Evolutionary conservation across 2,113 vertebrate species (phyloP).

Genomic region (Phodopus roborovskii): DNA sequence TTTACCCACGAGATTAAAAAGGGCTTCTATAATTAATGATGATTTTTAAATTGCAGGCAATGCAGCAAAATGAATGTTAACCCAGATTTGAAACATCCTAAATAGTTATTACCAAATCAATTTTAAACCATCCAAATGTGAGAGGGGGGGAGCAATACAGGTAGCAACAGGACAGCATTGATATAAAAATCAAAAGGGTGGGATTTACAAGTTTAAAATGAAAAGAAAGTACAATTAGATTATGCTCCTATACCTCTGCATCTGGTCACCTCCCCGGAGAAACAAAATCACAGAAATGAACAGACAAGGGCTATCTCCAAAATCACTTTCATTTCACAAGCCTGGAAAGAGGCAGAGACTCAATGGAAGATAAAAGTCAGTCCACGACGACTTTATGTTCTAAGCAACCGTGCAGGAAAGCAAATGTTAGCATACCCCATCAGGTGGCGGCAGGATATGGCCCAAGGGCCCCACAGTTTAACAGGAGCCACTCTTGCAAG

Average conservation of each 20-base stretch:
- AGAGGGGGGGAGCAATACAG: neutral
- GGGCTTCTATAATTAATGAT: slow-evolving; percentile 75
- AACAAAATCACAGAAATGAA: slow-evolving; percentile 26
- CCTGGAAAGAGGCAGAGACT: neutral
- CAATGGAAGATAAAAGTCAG: slow-evolving; percentile 26
- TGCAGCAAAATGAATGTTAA: slow-evolving; percentile 76
- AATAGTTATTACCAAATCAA: slow-evolving; percentile 74
- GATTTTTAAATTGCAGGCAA: slow-evolving; percentile 77
- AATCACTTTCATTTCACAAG: slow-evolving; percentile 45
- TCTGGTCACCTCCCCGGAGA: neutral
- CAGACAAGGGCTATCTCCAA: slow-evolving; percentile 14
- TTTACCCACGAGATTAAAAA: slow-evolving; percentile 57
- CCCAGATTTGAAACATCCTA: slow-evolving; percentile 66
- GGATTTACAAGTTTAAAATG: slow-evolving; percentile 61
- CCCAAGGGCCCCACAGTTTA: neutral
- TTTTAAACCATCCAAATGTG: slow-evolving; percentile 67
- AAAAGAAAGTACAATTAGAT: slow-evolving; percentile 52
- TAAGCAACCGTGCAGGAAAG: slow-evolving; percentile 44
- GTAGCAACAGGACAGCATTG: slow-evolving; percentile 41
- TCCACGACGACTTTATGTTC: neutral
- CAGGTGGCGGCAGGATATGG: neutral
- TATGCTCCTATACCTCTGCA: neutral
- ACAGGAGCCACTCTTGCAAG: neutral
- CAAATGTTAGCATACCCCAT: neutral
- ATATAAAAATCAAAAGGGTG: slow-evolving; percentile 64